Conservation (phyloP, 1,140 invertebrate species). For the Aphaenogaster ashmeadi region DNA sequence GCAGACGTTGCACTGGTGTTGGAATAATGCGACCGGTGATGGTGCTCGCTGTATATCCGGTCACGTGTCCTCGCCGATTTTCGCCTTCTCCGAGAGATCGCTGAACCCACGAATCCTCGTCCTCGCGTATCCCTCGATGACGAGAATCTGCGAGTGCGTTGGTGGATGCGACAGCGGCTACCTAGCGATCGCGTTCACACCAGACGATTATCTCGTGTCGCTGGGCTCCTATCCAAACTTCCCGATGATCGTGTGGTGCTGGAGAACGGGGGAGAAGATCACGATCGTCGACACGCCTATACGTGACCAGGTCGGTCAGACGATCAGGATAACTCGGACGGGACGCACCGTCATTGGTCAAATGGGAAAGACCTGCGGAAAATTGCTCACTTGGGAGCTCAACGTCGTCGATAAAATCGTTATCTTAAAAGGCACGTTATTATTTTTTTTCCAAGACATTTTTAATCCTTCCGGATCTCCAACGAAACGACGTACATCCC, state of each 20-base stretch:
- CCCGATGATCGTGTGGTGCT: conserved; percentile 82
- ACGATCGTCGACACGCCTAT: conserved; percentile 72
- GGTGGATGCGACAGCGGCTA: conserved; percentile 75
- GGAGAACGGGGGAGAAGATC: conserved; percentile 83
- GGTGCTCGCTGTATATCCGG: conserved; percentile 81
- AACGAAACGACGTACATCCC: neutral
- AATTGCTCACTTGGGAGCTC: conserved; percentile 80
- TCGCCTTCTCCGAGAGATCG: conserved; percentile 82
- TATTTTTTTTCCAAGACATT: neutral
- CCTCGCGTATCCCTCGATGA: conserved; percentile 81
- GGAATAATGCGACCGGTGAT: conserved; percentile 73
- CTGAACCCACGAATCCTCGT: conserved; percentile 80
- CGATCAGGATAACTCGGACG: conserved; percentile 66
- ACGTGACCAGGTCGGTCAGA: conserved; percentile 77
- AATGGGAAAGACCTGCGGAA: conserved; percentile 77
- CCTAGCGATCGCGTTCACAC: conserved; percentile 79
- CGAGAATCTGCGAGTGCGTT: conserved; percentile 77
- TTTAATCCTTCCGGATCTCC: neutral
- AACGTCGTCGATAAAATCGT: conserved; percentile 55
- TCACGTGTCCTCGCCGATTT: conserved; percentile 73
- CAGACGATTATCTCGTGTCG: conserved; percentile 78
- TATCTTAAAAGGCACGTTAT: conserved; percentile 60
- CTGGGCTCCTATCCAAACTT: conserved; percentile 80
- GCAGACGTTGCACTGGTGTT: conserved; percentile 76
- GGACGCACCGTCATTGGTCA: conserved; percentile 77